Conservation (phyloP, 2,113 vertebrate species). For the Helogale parvula region DNA sequence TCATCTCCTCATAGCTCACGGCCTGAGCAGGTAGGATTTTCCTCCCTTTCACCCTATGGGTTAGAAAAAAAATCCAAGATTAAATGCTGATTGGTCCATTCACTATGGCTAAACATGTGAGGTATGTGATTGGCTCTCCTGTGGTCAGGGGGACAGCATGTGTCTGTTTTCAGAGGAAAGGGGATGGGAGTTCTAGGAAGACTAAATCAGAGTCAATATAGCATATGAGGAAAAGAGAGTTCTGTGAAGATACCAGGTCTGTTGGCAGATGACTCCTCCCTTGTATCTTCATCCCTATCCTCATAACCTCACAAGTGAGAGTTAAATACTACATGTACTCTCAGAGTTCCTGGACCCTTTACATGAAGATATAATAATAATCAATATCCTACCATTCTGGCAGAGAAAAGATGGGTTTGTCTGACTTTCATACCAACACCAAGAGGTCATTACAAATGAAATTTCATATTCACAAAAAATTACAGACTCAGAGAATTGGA, state of each 20-base stretch:
- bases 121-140: background rate
- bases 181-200: background rate
- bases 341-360: background rate
- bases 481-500: background rate
- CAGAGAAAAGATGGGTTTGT: background rate
- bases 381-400: background rate
- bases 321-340: background rate
- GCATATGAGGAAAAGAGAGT: background rate
- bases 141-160: background rate
- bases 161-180: background rate
- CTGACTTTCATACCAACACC: background rate
- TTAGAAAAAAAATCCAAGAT: background rate
- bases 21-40: background rate
- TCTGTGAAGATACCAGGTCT: background rate
- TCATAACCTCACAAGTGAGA: background rate
- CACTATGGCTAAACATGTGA: background rate
- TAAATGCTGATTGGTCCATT: background rate
- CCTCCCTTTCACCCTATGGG: rapidly evolving
- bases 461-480: background rate
- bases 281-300: background rate
- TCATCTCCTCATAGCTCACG: background rate
- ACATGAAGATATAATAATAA: background rate
- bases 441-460: background rate
- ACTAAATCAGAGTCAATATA: background rate
- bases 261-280: background rate